phyloP scores from a whole-genome alignment of 2,888 invertebrate species.

The Orchesellides sinensis region DNA sequence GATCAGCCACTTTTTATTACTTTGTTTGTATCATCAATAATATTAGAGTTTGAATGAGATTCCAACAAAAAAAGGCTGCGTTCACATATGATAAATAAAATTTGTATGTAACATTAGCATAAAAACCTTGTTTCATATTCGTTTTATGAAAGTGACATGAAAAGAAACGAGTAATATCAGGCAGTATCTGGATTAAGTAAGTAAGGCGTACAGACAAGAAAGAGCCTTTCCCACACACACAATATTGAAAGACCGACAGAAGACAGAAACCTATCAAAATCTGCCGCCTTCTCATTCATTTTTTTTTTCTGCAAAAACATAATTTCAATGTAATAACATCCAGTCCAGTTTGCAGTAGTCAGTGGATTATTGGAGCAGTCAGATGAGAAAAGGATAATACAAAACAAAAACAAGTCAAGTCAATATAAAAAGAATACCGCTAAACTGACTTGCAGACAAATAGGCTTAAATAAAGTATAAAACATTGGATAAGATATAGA shows the following conservation, averaged over 20 bases:
- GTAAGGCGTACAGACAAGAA: too few relatives aligned
- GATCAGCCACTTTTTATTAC: conserved; percentile 15
- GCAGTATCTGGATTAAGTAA: not conserved
- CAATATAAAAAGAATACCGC: too few relatives aligned
- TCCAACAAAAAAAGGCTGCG: not conserved
- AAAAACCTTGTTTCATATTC: not conserved
- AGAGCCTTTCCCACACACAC: not conserved
- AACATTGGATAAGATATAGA: not conserved
- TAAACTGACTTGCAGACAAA: not conserved
- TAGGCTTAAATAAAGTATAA: not conserved
- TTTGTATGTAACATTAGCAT: not conserved
- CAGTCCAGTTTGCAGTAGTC: not conserved
- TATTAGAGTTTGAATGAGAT: not conserved
- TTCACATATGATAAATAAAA: not conserved
- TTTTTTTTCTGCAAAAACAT: not conserved
- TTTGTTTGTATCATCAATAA: conserved; percentile 4
- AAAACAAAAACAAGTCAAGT: too few relatives aligned
- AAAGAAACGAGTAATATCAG: not conserved
- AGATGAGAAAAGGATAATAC: not conserved
- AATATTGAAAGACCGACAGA: not conserved
- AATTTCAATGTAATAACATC: too few relatives aligned
- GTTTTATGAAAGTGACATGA: not conserved
- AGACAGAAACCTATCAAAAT: not conserved
- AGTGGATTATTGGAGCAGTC: conserved; percentile 34
- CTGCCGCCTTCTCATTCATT: not conserved